A percentile compares a stretch with the other conserved stretches of the same genome.
Evolutionary conservation across 2,797 vertebrate genomes (phyloP).

Genomic region (Micromesistius poutassou): DNA sequence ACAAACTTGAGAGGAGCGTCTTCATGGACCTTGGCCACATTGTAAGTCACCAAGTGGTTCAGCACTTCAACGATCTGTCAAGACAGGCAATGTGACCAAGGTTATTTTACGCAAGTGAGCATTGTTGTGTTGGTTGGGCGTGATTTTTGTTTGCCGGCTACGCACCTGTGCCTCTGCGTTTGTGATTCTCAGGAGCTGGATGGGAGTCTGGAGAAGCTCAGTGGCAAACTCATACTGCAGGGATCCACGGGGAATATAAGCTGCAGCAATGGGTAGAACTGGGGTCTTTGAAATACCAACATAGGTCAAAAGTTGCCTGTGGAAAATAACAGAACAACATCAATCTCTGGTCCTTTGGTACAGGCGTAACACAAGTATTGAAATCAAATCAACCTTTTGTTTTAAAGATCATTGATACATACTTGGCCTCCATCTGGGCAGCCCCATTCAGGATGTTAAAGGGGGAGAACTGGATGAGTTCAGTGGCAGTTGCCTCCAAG

Average conservation of each 20-base stretch:
- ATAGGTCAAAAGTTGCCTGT: conserved; percentile 76
- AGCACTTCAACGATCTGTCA: conserved; percentile 75
- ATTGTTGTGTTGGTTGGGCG: background rate
- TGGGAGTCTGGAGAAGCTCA: conserved; percentile 70
- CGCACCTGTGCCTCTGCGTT: conserved; percentile 69
- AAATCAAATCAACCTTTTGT: background rate
- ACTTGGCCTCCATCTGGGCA: conserved; percentile 80
- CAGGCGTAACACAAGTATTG: background rate
- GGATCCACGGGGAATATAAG: conserved; percentile 73
- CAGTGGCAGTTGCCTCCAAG: conserved; percentile 67
- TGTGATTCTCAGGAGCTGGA: conserved; percentile 57
- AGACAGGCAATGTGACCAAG: conserved; percentile 6
- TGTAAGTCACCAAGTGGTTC: conserved; percentile 72
- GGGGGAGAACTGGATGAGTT: conserved; percentile 78
- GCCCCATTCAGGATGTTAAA: conserved; percentile 76
- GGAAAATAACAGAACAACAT: conserved; percentile 10
- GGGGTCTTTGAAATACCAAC: conserved; percentile 43
- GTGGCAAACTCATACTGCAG: conserved; percentile 72
- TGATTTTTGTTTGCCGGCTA: background rate
- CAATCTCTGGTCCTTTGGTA: conserved; percentile 5
- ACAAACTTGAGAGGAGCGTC: conserved; percentile 79
- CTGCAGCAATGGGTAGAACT: conserved; percentile 44
- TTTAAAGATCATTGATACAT: conserved; percentile 30
- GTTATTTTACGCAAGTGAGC: conserved; percentile 9
- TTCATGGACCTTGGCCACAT: conserved; percentile 66